Conservation (phyloP, 2,888 invertebrate species). For the Chymomyza fuscimana region DNA sequence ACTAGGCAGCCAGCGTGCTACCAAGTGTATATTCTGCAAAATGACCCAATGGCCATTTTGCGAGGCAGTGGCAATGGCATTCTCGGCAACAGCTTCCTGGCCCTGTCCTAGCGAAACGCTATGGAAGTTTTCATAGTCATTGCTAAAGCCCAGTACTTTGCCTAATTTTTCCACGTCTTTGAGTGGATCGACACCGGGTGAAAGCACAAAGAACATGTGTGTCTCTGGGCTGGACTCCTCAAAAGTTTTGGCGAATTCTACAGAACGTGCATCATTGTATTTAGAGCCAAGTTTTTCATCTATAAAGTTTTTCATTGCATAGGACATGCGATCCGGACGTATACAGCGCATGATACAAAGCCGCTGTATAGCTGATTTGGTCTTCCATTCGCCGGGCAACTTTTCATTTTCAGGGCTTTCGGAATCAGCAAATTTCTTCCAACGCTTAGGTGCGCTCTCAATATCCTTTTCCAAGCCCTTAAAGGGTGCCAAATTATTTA, state of each 20-base stretch:
- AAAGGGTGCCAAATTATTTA: conserved; percentile 89
- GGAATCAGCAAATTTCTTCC: conserved; percentile 95
- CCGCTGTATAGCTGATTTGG: conserved; percentile 90
- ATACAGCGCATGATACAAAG: conserved; percentile 95
- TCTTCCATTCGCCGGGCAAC: conserved; percentile 97
- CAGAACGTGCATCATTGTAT: conserved; percentile 88
- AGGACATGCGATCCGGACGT: conserved; percentile 96
- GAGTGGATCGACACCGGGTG: conserved; percentile 95
- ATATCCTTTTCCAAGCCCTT: conserved; percentile 93
- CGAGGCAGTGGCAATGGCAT: conserved; percentile 89
- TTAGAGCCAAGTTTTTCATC: conserved; percentile 93
- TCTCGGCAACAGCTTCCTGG: conserved; percentile 94
- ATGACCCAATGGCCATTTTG: conserved; percentile 94
- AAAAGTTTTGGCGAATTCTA: conserved; percentile 91
- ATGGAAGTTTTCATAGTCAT: conserved; percentile 91
- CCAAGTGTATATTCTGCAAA: conserved; percentile 94
- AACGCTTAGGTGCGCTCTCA: conserved; percentile 93
- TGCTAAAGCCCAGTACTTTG: conserved; percentile 88
- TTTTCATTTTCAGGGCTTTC: conserved; percentile 96
- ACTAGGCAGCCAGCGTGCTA: conserved; percentile 91
- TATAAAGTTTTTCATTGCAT: conserved; percentile 89
- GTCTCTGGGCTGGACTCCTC: conserved; percentile 91
- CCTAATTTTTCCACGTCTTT: conserved; percentile 95
- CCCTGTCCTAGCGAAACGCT: conserved; percentile 97
- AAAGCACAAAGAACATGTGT: conserved; percentile 95